Evolutionary conservation across 2,113 vertebrate species (phyloP), one percentile per base, ranked within the genome.

Genomic region (Gadus macrocephalus): DNA sequence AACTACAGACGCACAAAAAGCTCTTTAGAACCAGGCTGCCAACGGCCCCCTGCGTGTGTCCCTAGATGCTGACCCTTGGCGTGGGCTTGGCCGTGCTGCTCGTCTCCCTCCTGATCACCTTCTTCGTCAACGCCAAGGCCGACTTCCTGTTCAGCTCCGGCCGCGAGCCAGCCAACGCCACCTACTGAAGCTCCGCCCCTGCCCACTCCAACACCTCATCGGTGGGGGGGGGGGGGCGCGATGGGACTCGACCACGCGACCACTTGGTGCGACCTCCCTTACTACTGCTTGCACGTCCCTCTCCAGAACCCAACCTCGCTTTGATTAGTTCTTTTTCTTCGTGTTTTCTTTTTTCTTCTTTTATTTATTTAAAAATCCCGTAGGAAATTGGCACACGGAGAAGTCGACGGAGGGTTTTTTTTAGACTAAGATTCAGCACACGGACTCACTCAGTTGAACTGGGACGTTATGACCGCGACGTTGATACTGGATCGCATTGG

Each of bases 51-150:
- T 31, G n/a, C 19, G 3, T 20, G 53, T 67, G 5, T 64, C 5
- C 15, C 31, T 27, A 98, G 96, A 92, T 96, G 56, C 64, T 97
- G 86, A 98, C 96, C 0, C 83, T 98, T 69, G 89, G 92, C 0
- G 90, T 95, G 59, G 96, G 96, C 1, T 67, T 96, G 0, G 84
- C 69, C 19, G 88, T 96, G 55, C 87, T 98, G 38, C 0, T 94
- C 17, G 27, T 91, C 1, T 98, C 96, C 0, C 90, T 98, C 6
- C 14, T 93, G 11, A 70, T 93, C 78, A 97, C 95, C 0, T 96
- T 96, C 78, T 83, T 94, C 64, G 81, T 98, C 90, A 98, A 94
- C 53, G 91, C 94, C 62, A 98, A 98, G 89, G 95, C 95, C 0
- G 92, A 95, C 0, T 81, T 98, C 0, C 92, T 98, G 2, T 98